phyloP scores from a whole-genome alignment of 2,888 invertebrate species.

The Rhorus exstirpatorius region DNA sequence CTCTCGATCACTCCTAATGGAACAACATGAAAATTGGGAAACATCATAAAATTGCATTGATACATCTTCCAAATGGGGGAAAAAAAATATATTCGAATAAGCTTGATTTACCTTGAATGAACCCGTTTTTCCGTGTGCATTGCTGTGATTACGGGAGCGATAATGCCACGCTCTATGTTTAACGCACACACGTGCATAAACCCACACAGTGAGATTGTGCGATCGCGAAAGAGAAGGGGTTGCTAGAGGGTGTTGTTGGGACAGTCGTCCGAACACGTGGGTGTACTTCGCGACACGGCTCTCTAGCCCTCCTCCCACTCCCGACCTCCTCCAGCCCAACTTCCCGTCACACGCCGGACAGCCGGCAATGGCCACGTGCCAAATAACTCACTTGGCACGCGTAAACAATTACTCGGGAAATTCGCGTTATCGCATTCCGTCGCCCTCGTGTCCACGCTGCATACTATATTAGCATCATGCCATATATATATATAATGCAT shows the following conservation, averaged over 20 bases:
- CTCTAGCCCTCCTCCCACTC: conserved; percentile 39
- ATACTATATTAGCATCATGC: conserved; percentile 38
- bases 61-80: no score
- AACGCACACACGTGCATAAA: not conserved
- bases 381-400: conserved; percentile 85
- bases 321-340: conserved; percentile 13
- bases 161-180: not conserved
- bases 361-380: conserved; percentile 80
- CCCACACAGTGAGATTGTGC: conserved; percentile 20
- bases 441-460: conserved; percentile 62
- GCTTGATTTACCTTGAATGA: not conserved
- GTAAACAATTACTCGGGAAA: conserved; percentile 83
- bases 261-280: conserved; percentile 79
- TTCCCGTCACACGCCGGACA: conserved; percentile 60
- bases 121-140: conserved; percentile 7
- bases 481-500: not conserved
- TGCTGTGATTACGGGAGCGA: not conserved
- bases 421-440: conserved; percentile 81
- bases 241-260: conserved; percentile 66
- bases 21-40: no score
- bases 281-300: conserved; percentile 70
- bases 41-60: no score
- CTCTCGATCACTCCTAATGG: no score
- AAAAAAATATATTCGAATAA: not conserved
- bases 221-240: conserved; percentile 60